Percentiles rank a stretch among this genome's conserved stretches.
phyloP scores from a whole-genome alignment of 2,888 invertebrate genomes.

The Morpho deidamia region DNA sequence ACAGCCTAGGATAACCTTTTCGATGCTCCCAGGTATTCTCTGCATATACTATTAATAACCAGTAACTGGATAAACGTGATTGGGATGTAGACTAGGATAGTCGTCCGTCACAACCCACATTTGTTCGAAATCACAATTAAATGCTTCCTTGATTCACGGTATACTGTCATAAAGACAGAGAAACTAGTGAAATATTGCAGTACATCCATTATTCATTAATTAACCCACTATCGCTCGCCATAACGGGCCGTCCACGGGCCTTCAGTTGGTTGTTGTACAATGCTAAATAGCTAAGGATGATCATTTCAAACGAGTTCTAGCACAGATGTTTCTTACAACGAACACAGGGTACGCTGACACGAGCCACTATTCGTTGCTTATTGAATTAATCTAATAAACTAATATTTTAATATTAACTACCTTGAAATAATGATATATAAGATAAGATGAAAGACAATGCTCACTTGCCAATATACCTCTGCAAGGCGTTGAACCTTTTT shows the following conservation, averaged over 20 bases:
- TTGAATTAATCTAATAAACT: too few species aligned
- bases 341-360: slow-evolving; percentile 11
- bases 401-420: too few species aligned
- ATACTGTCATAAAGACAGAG: slow-evolving; percentile 35
- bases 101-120: slow-evolving; percentile 20
- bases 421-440: too few species aligned
- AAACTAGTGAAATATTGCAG: slow-evolving; percentile 58
- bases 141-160: slow-evolving; percentile 33
- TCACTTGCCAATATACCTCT: too few species aligned
- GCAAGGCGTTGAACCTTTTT: too few species aligned
- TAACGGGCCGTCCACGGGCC: slow-evolving; percentile 46
- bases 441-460: too few species aligned
- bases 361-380: background rate
- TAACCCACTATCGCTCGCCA: slow-evolving; percentile 52
- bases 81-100: too few species aligned
- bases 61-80: too few species aligned
- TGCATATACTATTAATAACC: too few species aligned
- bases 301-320: slow-evolving; percentile 19
- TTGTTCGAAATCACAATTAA: slow-evolving; percentile 32
- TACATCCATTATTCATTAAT: slow-evolving; percentile 68
- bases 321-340: slow-evolving; percentile 11
- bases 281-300: slow-evolving; percentile 28
- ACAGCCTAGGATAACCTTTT: too few species aligned
- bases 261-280: slow-evolving; percentile 25
- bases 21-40: too few species aligned